Evolutionary conservation across 1,140 invertebrate species (phyloP).

Genomic region (Tetramorium alpestre): DNA sequence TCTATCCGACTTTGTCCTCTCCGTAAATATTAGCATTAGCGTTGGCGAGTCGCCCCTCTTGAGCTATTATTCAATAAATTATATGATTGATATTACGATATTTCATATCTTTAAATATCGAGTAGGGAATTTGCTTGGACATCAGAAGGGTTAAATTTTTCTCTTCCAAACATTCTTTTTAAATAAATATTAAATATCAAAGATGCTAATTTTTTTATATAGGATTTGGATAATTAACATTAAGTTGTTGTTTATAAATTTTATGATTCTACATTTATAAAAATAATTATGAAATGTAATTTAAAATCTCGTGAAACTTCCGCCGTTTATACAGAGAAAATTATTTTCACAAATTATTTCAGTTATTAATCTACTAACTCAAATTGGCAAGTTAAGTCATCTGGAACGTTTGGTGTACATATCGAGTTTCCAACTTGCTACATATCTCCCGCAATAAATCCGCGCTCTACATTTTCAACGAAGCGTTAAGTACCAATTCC

Average conservation of each 20-base stretch:
- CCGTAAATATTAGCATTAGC: too few relatives aligned
- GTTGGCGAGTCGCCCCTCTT: background rate
- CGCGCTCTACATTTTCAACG: background rate
- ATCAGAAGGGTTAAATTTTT: background rate
- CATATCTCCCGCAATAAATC: slow-evolving; percentile 10
- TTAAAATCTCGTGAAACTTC: background rate
- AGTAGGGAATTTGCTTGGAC: background rate
- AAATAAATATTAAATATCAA: background rate
- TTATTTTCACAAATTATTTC: background rate
- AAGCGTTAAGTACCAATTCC: slow-evolving; percentile 1
- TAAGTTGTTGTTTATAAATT: background rate
- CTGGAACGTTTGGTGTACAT: background rate
- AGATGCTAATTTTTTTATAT: background rate
- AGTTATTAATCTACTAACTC: background rate
- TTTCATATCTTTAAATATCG: background rate
- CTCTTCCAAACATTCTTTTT: background rate
- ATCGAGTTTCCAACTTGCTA: background rate
- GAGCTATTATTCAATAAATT: background rate
- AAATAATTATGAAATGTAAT: background rate
- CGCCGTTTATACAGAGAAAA: background rate
- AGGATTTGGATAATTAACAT: background rate
- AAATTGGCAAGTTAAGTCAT: background rate
- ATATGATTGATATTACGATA: background rate
- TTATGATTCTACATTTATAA: background rate
- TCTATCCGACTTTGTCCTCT: background rate